phyloP scores from a whole-genome alignment of 2,797 vertebrate species.

The Eospalax fontanierii region DNA sequence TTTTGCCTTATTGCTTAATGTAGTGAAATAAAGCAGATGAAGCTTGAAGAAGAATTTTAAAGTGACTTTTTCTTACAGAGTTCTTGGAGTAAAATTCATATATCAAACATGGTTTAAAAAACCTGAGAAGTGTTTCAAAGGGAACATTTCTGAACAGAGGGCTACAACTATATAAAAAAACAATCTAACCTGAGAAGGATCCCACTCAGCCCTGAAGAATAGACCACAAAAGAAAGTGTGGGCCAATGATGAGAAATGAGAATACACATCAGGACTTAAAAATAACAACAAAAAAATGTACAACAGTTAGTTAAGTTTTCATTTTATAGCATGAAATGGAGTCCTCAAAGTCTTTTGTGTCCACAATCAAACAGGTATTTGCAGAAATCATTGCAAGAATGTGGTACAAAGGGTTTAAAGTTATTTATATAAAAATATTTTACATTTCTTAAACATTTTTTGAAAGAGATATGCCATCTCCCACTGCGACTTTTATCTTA shows the following conservation, averaged over 20 bases:
- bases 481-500: neutral
- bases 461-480: slow-evolving; percentile 4
- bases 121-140: slow-evolving; percentile 56
- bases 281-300: neutral
- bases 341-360: too few species aligned
- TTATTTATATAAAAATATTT: neutral
- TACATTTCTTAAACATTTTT: neutral
- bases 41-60: neutral
- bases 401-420: neutral
- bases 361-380: neutral
- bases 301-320: neutral
- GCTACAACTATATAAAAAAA: neutral
- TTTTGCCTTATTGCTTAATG: slow-evolving; percentile 88
- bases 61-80: slow-evolving; percentile 28
- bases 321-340: neutral
- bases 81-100: slow-evolving; percentile 36
- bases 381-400: slow-evolving; percentile 29
- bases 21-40: slow-evolving; percentile 90
- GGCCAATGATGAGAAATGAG: slow-evolving; percentile 4
- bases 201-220: neutral
- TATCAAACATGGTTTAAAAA: neutral
- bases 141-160: neutral
- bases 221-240: slow-evolving; percentile 8
- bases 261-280: neutral
- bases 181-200: neutral